Conservation (phyloP, 2,888 invertebrate species). For the Drosophila lacicola region DNA sequence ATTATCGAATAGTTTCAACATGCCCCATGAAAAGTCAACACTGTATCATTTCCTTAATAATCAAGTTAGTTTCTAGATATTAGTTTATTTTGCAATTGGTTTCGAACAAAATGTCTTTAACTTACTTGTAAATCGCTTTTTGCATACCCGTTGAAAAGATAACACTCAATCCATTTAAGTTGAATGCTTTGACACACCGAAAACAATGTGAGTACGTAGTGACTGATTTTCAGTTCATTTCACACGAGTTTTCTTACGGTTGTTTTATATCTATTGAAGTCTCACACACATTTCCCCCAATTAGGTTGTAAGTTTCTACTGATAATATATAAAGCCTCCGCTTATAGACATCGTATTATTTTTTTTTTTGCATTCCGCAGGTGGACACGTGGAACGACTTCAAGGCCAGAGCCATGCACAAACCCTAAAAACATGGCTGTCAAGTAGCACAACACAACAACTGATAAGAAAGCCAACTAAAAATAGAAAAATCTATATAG, state of each 20-base stretch:
- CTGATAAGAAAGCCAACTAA: constrained; percentile 18
- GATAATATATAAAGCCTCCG: neutral
- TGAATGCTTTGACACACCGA: constrained; percentile 4
- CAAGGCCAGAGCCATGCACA: constrained; percentile 19
- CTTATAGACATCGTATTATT: neutral
- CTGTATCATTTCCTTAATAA: neutral
- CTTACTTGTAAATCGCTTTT: neutral
- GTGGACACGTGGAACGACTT: constrained; percentile 24
- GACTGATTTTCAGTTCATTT: constrained; percentile 11
- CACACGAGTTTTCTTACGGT: constrained; percentile 16
- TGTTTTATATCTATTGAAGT: constrained; percentile 11
- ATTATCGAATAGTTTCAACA: neutral
- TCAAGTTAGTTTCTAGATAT: neutral
- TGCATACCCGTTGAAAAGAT: constrained; percentile 1
- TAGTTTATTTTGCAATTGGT: neutral
- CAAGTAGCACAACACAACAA: constrained; percentile 35
- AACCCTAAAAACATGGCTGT: constrained; percentile 43
- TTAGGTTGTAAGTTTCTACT: constrained; percentile 17
- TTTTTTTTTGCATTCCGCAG: constrained; percentile 39
- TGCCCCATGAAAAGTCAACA: neutral
- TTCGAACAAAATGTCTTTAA: neutral
- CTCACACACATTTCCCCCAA: constrained; percentile 16
- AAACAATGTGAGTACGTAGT: neutral
- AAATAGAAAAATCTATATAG: constrained; percentile 3
- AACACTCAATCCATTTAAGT: constrained; percentile 6